phyloP scores from a whole-genome alignment of 2,888 invertebrate genomes.

The Drosophila neoperkinsi region DNA sequence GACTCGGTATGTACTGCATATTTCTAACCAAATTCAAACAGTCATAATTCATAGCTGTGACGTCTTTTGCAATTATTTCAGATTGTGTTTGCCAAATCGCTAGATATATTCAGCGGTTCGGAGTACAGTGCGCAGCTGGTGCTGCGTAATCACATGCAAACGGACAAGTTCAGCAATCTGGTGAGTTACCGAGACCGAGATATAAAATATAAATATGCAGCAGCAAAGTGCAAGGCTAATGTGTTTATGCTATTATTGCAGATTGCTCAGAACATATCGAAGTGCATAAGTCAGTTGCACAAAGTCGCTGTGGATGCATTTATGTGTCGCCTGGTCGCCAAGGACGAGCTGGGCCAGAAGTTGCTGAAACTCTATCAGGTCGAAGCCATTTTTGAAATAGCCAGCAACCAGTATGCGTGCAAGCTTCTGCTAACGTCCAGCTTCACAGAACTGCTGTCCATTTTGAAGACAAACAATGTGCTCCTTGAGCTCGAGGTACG shows the following conservation, averaged over 20 bases:
- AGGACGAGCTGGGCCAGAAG: slow-evolving; percentile 74
- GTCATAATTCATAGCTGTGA: slow-evolving; percentile 20
- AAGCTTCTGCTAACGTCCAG: slow-evolving; percentile 79
- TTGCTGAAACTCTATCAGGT: slow-evolving; percentile 82
- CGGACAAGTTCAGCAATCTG: slow-evolving; percentile 84
- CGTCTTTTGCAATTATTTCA: slow-evolving; percentile 40
- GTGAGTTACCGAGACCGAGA: slow-evolving; percentile 64
- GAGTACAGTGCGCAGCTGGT: slow-evolving; percentile 83
- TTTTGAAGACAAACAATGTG: slow-evolving; percentile 83
- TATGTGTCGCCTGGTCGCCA: slow-evolving; percentile 81
- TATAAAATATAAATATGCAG: neutral
- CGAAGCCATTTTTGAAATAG: slow-evolving; percentile 80
- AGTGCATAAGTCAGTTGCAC: slow-evolving; percentile 79
- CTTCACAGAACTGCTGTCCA: slow-evolving; percentile 80
- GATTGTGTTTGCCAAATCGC: slow-evolving; percentile 84
- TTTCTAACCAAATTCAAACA: slow-evolving; percentile 1
- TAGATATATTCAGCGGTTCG: slow-evolving; percentile 84
- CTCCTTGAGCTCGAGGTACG: slow-evolving; percentile 83
- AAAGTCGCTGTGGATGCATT: slow-evolving; percentile 79
- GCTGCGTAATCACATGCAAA: slow-evolving; percentile 84
- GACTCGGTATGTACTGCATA: slow-evolving; percentile 77
- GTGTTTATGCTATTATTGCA: slow-evolving; percentile 39
- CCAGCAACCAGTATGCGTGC: slow-evolving; percentile 83
- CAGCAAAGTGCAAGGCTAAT: neutral
- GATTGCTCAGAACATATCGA: slow-evolving; percentile 83